Evolutionary conservation across 2,888 invertebrate genomes (phyloP), one percentile per base, ranked within the genome.

Genomic region (Kryphioiulus occultus): DNA sequence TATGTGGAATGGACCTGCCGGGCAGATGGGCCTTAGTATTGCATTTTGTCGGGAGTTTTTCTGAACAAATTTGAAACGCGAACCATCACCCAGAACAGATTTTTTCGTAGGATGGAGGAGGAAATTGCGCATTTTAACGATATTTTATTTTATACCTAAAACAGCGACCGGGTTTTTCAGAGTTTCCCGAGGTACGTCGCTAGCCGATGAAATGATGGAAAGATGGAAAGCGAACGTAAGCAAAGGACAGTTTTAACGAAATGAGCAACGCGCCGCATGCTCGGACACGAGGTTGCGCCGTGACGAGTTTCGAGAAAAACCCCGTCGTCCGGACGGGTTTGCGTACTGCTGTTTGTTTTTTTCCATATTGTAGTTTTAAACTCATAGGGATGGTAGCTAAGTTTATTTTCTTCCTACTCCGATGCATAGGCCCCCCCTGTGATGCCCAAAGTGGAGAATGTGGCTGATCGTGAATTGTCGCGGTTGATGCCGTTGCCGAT

Each of bases 331-430:
- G 26, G 68, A 22, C 68, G 10, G 68, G 26, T 26, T 26, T 68
- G 68, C 68, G 68, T 68, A 68, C 68, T 26, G 68, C 19, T 26
- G 19, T 68, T 68, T 68, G 68, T n/a, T 78, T 68, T 68, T 86
- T n/a, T 86, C 86, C 68, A 68, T 86, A 86, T 86, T 68, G 42
- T 59, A 86, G 59, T 86, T 86, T 86, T 68, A 35, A 86, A 86
- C 68, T 86, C 68, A 78, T 78, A 86, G 78, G 78, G 86, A 78
- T 86, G 86, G 86, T 86, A 86, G 86, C 86, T 78, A 86, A 68
- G 42, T 68, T 86, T 68, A 86, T 86, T 86, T 68, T 78, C 42
- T 68, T 78, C 86, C 59, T 85, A 44, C 84, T 85, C 47, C 85
- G 30, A 42, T 85, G 39, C 85, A n/a, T 47, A 39, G 22, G 30